A percentile compares a stretch with the other conserved stretches of the same genome.
These are phyloP conservation scores for Uloborus diversus DNA, from an alignment of 1,140 invertebrate species.

Conservation along the genomic window DNA sequence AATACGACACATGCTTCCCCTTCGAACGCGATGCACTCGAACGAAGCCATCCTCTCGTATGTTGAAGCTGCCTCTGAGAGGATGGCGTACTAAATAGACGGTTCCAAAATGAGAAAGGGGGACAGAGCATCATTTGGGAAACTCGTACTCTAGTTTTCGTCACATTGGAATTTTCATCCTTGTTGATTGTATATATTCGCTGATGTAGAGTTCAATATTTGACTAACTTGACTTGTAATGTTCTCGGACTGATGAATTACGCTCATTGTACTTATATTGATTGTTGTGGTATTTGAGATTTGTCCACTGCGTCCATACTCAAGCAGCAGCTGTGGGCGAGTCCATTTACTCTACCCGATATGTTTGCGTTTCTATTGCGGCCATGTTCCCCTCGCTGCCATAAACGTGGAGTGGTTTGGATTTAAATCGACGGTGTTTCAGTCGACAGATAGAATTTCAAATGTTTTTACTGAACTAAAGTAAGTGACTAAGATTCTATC, in stretches of 20 bases:
- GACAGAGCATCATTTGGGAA: neutral
- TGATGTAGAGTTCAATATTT: too few relatives aligned
- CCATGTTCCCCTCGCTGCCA: conserved; percentile 32
- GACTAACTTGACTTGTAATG: too few relatives aligned
- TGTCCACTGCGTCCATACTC: neutral
- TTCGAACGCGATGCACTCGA: neutral
- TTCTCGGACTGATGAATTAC: too few relatives aligned
- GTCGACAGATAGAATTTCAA: too few relatives aligned
- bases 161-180: neutral
- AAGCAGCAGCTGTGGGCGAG: conserved; percentile 11
- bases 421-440: too few relatives aligned
- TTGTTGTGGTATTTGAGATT: neutral
- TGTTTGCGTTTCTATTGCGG: conserved; percentile 47
- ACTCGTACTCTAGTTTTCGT: neutral
- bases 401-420: conserved; percentile 41
- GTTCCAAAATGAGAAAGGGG: neutral
- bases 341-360: conserved; percentile 31
- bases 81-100: neutral
- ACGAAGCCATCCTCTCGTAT: neutral
- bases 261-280: too few relatives aligned
- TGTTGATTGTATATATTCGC: too few relatives aligned
- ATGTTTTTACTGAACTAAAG: too few relatives aligned
- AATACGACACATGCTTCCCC: neutral
- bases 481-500: too few relatives aligned
- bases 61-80: neutral